Evolutionary conservation across 2,888 invertebrate species (phyloP).

Genomic region (Tachina lurida): DNA sequence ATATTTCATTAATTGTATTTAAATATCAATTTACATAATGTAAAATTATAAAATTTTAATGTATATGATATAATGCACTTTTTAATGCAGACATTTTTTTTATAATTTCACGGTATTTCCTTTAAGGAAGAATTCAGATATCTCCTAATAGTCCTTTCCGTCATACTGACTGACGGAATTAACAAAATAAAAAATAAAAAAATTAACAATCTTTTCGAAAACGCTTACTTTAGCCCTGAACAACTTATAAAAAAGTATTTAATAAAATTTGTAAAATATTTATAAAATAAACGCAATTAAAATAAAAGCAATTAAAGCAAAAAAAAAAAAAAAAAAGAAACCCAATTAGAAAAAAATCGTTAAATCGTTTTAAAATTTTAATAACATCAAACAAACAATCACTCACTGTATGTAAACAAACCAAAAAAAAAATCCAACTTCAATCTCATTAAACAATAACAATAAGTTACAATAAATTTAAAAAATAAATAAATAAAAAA

Average conservation of each 20-base stretch:
- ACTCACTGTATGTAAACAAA: conserved; percentile 42
- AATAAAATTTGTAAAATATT: conserved; percentile 7
- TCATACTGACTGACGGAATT: background rate
- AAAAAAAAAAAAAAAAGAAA: too few species aligned
- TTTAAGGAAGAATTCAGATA: background rate
- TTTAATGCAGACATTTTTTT: too few species aligned
- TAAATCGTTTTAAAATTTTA: conserved; percentile 35
- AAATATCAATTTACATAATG: too few species aligned
- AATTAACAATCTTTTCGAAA: background rate
- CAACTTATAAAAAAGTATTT: background rate
- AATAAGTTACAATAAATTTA: background rate
- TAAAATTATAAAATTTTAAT: too few species aligned
- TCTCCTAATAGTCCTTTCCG: background rate
- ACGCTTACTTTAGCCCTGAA: background rate
- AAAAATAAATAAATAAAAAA: background rate
- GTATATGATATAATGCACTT: too few species aligned
- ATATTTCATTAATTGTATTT: too few species aligned
- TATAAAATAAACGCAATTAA: background rate
- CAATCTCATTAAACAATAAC: conserved; percentile 28
- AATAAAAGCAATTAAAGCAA: conserved; percentile 1
- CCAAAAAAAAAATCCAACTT: conserved; percentile 16
- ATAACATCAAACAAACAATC: conserved; percentile 32
- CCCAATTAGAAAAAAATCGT: conserved; percentile 7
- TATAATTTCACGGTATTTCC: too few species aligned
- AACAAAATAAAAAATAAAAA: background rate